phyloP scores from a whole-genome alignment of 2,888 invertebrate genomes.

The Aporophyla nigra region DNA sequence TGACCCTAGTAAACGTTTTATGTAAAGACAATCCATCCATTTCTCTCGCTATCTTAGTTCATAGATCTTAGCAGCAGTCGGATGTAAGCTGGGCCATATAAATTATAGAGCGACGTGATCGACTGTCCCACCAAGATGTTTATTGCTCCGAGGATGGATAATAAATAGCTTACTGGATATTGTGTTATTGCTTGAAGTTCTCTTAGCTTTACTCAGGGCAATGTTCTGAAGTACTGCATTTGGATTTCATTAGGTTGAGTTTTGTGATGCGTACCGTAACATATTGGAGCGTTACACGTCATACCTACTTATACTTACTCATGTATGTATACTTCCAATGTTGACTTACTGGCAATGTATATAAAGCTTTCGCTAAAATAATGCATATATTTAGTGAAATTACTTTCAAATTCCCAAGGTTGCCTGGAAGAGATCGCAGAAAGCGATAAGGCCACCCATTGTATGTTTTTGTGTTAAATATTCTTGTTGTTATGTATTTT shows the following conservation, averaged over 20 bases:
- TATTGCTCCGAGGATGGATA: conserved; percentile 34
- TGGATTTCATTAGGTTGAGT: neutral
- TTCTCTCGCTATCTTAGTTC: conserved; percentile 34
- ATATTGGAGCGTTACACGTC: neutral
- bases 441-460: no score
- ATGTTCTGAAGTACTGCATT: neutral
- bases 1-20: conserved; percentile 11
- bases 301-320: neutral
- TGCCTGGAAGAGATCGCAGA: no score
- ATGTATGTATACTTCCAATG: no score
- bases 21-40: conserved; percentile 32
- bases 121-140: conserved; percentile 40
- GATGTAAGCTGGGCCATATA: conserved; percentile 42
- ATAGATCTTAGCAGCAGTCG: conserved; percentile 41
- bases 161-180: conserved; percentile 17
- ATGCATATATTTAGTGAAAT: no score
- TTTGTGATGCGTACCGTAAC: neutral
- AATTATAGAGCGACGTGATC: conserved; percentile 39
- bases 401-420: no score
- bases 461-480: no score
- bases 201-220: neutral
- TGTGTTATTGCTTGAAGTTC: neutral
- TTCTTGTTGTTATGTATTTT: no score
- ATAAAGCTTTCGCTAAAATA: no score
- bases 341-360: no score